phyloP scores from a whole-genome alignment of 2,797 vertebrate species.

The Tragelaphus eurycerus region DNA sequence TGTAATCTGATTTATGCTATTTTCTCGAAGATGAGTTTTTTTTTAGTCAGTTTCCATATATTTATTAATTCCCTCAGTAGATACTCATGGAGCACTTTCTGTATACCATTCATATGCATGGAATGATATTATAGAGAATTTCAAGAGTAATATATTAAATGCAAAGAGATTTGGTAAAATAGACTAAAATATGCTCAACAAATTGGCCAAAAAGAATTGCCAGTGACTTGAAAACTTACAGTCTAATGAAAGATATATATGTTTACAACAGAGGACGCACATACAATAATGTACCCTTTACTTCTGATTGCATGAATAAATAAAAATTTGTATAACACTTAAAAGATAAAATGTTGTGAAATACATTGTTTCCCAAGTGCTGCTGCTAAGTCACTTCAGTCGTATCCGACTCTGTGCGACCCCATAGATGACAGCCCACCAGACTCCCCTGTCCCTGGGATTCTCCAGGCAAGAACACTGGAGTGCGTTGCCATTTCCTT shows the following conservation, averaged over 20 bases:
- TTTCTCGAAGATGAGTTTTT: not conserved
- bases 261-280: not conserved
- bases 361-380: not conserved
- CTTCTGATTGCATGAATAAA: not conserved
- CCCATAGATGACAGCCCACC: too few species aligned
- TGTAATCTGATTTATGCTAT: not conserved
- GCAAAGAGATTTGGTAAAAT: not conserved
- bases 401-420: too few species aligned
- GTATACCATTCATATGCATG: not conserved
- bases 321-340: not conserved
- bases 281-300: not conserved
- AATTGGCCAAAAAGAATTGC: not conserved
- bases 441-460: too few species aligned
- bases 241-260: not conserved
- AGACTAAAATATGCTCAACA: not conserved
- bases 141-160: not conserved
- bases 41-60: not conserved
- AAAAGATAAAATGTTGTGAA: not conserved
- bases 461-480: too few species aligned
- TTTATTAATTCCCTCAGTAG: not conserved
- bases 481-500: too few species aligned
- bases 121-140: not conserved
- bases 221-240: not conserved
- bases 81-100: not conserved
- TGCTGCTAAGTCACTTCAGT: too few species aligned